Evolutionary conservation across 2,797 vertebrate genomes (phyloP).

Genomic region (Liasis olivaceus): DNA sequence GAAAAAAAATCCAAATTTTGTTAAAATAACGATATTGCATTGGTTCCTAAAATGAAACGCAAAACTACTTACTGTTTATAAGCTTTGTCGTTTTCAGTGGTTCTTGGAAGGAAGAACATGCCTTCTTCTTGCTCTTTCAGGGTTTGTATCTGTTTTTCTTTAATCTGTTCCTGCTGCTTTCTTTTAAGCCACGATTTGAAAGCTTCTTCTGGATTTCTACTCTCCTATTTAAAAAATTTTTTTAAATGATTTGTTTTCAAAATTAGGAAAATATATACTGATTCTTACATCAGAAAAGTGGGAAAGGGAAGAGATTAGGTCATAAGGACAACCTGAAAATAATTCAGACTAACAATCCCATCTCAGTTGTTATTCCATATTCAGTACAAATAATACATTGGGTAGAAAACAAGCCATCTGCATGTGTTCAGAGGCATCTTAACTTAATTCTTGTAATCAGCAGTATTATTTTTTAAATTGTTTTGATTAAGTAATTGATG

Average conservation of each 20-base stretch:
- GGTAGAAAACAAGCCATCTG: background rate
- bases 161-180: constrained; percentile 88
- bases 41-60: background rate
- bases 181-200: constrained; percentile 89
- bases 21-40: background rate
- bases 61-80: constrained; percentile 85
- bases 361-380: background rate
- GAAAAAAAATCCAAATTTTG: background rate
- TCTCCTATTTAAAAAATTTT: constrained; percentile 63
- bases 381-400: background rate
- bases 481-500: background rate
- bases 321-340: background rate
- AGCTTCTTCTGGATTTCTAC: constrained; percentile 83
- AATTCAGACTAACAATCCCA: background rate
- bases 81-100: constrained; percentile 86
- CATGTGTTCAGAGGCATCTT: background rate
- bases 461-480: background rate
- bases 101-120: constrained; percentile 78
- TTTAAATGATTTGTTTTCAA: background rate
- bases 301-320: background rate
- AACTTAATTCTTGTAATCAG: background rate
- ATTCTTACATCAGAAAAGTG: background rate
- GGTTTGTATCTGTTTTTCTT: constrained; percentile 84
- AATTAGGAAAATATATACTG: background rate
- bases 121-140: constrained; percentile 84